These are phyloP conservation scores for Vulpes lagopus DNA, from an alignment of 2,113 vertebrate genomes.

Conservation along the genomic window DNA sequence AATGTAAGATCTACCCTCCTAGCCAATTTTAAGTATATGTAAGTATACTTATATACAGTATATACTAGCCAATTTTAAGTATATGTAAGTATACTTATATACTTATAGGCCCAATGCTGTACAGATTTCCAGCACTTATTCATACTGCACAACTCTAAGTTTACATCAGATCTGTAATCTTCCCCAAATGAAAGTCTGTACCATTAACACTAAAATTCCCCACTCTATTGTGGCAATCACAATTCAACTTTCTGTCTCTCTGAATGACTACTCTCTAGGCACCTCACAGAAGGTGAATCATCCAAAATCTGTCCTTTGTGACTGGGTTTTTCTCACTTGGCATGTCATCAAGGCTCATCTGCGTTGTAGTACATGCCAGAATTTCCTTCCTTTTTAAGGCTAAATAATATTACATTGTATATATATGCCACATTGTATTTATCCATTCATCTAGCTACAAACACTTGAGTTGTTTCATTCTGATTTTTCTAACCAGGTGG, in stretches of 20 bases:
- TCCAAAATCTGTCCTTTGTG: neutral
- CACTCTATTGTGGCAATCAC: neutral
- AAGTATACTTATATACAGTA: no score
- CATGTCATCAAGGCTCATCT: neutral
- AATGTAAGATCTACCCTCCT: neutral
- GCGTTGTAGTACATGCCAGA: neutral
- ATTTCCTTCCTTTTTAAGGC: neutral
- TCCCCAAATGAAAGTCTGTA: neutral
- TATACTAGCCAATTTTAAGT: no score
- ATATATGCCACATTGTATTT: neutral
- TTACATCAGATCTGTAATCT: neutral
- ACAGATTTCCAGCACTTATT: neutral
- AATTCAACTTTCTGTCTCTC: neutral
- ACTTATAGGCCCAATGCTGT: neutral
- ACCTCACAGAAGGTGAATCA: neutral
- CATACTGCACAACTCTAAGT: neutral
- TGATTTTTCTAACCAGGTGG: slow-evolving; percentile 1
- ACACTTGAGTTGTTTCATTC: neutral
- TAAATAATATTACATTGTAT: neutral
- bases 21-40: neutral
- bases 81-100: no score
- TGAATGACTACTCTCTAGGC: neutral
- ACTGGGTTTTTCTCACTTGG: neutral
- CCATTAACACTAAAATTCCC: neutral
- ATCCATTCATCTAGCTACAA: neutral